A percentile compares a stretch with the other conserved stretches of the same genome.
Conservation (phyloP, 2,113 vertebrate genomes). For the Sphyrna mokarran region DNA sequence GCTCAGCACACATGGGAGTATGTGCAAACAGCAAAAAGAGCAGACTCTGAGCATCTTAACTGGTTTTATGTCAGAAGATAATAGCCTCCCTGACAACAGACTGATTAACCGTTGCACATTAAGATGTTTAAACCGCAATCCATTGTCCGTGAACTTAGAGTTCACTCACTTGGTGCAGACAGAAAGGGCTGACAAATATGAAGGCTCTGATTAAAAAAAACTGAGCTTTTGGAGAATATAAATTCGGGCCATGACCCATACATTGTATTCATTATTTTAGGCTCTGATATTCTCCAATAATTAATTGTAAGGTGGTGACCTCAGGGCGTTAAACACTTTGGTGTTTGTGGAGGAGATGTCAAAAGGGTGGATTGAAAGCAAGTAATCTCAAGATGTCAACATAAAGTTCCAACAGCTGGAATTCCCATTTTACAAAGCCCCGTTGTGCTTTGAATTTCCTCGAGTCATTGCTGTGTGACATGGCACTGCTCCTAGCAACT, state of each 20-base stretch:
- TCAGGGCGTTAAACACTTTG: background rate
- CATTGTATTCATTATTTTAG: background rate
- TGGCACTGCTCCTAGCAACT: background rate
- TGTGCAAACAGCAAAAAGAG: background rate
- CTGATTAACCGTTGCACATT: constrained; percentile 11
- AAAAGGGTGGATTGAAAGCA: background rate
- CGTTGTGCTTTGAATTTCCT: background rate
- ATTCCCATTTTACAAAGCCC: background rate
- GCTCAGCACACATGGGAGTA: background rate
- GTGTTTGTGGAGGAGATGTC: background rate
- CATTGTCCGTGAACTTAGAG: background rate
- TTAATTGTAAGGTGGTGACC: background rate
- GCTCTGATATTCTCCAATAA: background rate
- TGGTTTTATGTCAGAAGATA: constrained; percentile 21
- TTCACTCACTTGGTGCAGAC: background rate
- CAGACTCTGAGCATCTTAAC: background rate
- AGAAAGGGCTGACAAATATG: background rate
- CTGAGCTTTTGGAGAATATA: background rate
- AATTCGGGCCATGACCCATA: background rate
- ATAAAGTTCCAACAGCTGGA: background rate
- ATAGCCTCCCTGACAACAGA: constrained; percentile 18
- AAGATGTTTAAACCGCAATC: constrained; percentile 23
- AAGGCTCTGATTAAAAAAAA: background rate
- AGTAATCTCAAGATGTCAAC: background rate
- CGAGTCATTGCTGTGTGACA: background rate